Evolutionary conservation across 2,888 invertebrate genomes (phyloP).

Genomic region (Taenaris catops): DNA sequence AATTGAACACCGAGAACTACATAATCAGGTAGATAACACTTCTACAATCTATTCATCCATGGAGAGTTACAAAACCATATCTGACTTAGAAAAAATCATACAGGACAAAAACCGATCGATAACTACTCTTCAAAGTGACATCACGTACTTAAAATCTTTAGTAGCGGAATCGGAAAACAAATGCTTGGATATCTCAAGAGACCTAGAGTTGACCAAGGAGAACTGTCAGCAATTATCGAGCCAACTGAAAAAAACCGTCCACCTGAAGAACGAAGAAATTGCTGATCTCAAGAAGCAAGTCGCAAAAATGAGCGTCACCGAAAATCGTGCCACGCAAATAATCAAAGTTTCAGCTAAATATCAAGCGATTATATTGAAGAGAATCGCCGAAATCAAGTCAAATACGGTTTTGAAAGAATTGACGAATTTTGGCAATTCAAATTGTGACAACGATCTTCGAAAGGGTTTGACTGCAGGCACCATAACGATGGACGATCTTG

Average conservation of each 20-base stretch:
- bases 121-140: slow-evolving; percentile 57
- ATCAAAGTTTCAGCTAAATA: slow-evolving; percentile 70
- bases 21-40: slow-evolving; percentile 62
- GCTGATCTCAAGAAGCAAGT: slow-evolving; percentile 62
- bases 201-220: slow-evolving; percentile 54
- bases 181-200: slow-evolving; percentile 55
- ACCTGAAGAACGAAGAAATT: slow-evolving; percentile 67
- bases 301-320: slow-evolving; percentile 55
- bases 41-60: slow-evolving; percentile 57
- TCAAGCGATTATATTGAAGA: slow-evolving; percentile 63
- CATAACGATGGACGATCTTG: slow-evolving; percentile 66
- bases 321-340: slow-evolving; percentile 62
- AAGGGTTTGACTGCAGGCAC: slow-evolving; percentile 51
- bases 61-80: slow-evolving; percentile 60
- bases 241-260: slow-evolving; percentile 63
- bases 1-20: slow-evolving; percentile 36
- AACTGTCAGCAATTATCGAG: slow-evolving; percentile 55
- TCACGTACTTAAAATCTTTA: slow-evolving; percentile 53
- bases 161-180: slow-evolving; percentile 65
- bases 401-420: slow-evolving; percentile 63
- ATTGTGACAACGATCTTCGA: slow-evolving; percentile 48
- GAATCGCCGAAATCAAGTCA: slow-evolving; percentile 65
- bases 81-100: slow-evolving; percentile 64
- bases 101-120: slow-evolving; percentile 63
- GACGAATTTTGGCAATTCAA: slow-evolving; percentile 59